Evolutionary conservation across 2,888 invertebrate species (phyloP).

Genomic region (Rotaria sp.): DNA sequence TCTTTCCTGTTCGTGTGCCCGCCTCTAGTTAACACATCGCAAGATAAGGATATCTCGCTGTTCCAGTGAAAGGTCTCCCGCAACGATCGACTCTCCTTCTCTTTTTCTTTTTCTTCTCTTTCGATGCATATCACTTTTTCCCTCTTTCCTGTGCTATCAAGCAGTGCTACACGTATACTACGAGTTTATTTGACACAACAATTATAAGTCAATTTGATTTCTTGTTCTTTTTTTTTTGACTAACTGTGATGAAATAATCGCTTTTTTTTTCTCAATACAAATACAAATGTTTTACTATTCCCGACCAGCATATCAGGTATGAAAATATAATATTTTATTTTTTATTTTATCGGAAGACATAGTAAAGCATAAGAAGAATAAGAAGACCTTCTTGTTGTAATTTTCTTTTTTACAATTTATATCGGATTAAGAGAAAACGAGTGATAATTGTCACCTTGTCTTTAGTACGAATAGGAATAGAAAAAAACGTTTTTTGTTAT

Average conservation of each 20-base stretch:
- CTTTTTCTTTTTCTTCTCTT: background rate
- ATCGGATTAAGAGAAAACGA: slow-evolving; percentile 2
- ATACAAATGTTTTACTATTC: slow-evolving; percentile 19
- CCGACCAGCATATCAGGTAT: slow-evolving; percentile 22
- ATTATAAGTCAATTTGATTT: slow-evolving; percentile 30
- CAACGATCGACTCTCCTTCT: slow-evolving; percentile 1
- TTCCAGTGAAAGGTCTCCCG: slow-evolving; percentile 15
- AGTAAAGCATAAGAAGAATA: background rate
- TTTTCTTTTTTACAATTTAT: background rate
- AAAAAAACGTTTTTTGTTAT: background rate
- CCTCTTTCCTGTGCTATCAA: slow-evolving; percentile 25
- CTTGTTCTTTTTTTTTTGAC: background rate
- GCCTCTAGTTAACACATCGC: slow-evolving; percentile 24
- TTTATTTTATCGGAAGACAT: background rate
- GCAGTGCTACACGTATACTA: slow-evolving; percentile 15
- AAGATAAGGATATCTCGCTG: slow-evolving; percentile 24
- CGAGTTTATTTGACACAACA: slow-evolving; percentile 29
- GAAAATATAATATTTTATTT: too few relatives aligned
- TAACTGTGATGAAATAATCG: slow-evolving; percentile 4
- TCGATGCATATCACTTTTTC: slow-evolving; percentile 30
- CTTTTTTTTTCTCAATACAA: background rate
- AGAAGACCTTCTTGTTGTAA: background rate
- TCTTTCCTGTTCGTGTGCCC: slow-evolving; percentile 21
- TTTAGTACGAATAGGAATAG: background rate
- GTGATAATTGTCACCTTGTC: background rate